Evolutionary conservation across 2,113 vertebrate genomes (phyloP).

Genomic region (cattle (Bos taurus)): DNA sequence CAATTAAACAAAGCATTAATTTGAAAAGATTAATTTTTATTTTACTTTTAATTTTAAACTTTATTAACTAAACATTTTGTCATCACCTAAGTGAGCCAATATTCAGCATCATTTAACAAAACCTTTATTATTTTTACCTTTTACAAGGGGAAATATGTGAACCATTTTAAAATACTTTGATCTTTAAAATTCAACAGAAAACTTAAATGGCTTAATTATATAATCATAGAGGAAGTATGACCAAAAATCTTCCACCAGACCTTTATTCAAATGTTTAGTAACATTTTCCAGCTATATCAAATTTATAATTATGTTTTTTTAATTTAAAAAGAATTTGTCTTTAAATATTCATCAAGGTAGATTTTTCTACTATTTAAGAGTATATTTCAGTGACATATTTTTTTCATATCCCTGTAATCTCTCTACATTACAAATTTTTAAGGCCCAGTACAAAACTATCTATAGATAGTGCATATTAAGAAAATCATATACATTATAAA

Average conservation of each 20-base stretch:
- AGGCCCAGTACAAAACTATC: background rate
- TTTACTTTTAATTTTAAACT: background rate
- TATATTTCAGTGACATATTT: background rate
- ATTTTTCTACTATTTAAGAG: background rate
- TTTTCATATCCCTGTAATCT: background rate
- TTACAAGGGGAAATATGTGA: background rate
- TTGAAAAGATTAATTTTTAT: background rate
- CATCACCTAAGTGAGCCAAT: background rate
- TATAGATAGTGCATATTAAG: background rate
- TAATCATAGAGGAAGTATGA: background rate
- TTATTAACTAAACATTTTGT: background rate
- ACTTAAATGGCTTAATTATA: background rate
- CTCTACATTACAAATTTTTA: background rate
- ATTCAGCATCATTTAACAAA: background rate
- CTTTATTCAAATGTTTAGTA: background rate
- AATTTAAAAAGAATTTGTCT: background rate
- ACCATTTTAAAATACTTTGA: background rate
- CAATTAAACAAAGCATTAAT: background rate
- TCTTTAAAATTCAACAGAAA: constrained; percentile 1
- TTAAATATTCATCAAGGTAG: background rate
- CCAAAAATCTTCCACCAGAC: background rate
- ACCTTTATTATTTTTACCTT: background rate
- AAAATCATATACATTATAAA: background rate
- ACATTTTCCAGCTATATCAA: background rate
- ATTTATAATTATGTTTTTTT: background rate